These are phyloP conservation scores for Tyria jacobaeae DNA, from an alignment of 2,888 invertebrate species.

Conservation along the genomic window DNA sequence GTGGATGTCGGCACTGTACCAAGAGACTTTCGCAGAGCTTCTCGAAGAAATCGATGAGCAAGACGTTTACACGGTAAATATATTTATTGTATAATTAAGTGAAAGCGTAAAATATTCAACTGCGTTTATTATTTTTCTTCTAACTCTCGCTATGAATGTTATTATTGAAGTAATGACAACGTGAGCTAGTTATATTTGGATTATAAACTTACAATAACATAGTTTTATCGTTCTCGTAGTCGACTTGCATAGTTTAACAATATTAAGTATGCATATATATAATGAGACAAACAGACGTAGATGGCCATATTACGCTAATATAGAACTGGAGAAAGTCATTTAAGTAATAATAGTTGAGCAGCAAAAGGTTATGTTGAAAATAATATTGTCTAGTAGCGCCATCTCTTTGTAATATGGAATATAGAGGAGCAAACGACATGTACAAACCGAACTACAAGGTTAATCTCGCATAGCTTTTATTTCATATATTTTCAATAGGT, in stretches of 20 bases:
- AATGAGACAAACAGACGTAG: no score
- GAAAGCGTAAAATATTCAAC: background rate
- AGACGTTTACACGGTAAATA: constrained; percentile 66
- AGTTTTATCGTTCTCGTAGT: no score
- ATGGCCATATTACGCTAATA: no score
- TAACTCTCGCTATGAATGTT: background rate
- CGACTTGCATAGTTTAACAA: no score
- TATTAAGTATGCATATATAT: no score
- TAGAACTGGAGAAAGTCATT: no score
- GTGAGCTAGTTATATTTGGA: no score
- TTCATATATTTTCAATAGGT: background rate
- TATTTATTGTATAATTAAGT: background rate
- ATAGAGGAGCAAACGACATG: background rate
- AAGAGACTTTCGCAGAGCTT: constrained; percentile 86
- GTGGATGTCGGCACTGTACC: constrained; percentile 88
- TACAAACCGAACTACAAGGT: no score
- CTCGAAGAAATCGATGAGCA: constrained; percentile 68
- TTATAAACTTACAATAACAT: no score
- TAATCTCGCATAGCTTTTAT: background rate
- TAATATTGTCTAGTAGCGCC: background rate
- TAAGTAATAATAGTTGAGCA: no score
- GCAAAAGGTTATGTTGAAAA: no score
- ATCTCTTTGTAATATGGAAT: background rate
- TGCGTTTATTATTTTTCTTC: background rate
- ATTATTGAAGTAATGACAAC: background rate